These are phyloP conservation scores for Portevinia maculata DNA, from an alignment of 2,888 invertebrate genomes.

Conservation along the genomic window DNA sequence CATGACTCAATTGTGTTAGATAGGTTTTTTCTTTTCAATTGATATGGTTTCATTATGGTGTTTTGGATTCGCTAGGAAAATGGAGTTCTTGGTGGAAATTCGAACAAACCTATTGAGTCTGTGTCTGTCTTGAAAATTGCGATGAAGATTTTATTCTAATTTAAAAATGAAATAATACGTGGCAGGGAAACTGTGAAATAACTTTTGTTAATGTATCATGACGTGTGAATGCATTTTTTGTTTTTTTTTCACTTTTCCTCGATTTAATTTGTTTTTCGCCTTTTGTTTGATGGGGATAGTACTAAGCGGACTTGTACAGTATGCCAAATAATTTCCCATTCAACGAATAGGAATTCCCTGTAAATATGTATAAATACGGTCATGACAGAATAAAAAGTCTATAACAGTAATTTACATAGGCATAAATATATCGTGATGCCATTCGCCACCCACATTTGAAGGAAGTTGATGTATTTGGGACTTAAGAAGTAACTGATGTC, in stretches of 20 bases:
- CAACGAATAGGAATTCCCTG: too few relatives aligned
- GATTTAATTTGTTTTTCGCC: constrained; percentile 17
- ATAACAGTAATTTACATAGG: too few relatives aligned
- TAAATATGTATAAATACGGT: too few relatives aligned
- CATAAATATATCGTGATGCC: too few relatives aligned
- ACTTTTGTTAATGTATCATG: constrained; percentile 35
- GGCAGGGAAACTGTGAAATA: constrained; percentile 44
- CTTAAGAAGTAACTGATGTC: too few relatives aligned
- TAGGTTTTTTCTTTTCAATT: constrained; percentile 19
- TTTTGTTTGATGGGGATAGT: constrained; percentile 3
- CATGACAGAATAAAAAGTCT: background rate
- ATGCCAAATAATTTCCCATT: constrained; percentile 24
- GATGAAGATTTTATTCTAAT: background rate
- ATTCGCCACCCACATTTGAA: too few relatives aligned
- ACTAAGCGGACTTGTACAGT: constrained; percentile 32
- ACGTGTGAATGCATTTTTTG: constrained; percentile 37
- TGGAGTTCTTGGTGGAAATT: constrained; percentile 13
- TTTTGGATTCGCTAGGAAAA: constrained; percentile 30
- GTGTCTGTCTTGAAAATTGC: background rate
- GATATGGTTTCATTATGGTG: constrained; percentile 17
- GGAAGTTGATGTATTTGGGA: too few relatives aligned
- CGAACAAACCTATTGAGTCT: background rate
- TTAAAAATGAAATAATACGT: constrained; percentile 17
- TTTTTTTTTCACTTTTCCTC: constrained; percentile 39
- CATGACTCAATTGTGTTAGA: constrained; percentile 45